A percentile compares a stretch with the other conserved stretches of the same genome.
These are phyloP conservation scores for Lathamus discolor DNA, from an alignment of 2,113 vertebrate genomes.

Conservation along the genomic window DNA sequence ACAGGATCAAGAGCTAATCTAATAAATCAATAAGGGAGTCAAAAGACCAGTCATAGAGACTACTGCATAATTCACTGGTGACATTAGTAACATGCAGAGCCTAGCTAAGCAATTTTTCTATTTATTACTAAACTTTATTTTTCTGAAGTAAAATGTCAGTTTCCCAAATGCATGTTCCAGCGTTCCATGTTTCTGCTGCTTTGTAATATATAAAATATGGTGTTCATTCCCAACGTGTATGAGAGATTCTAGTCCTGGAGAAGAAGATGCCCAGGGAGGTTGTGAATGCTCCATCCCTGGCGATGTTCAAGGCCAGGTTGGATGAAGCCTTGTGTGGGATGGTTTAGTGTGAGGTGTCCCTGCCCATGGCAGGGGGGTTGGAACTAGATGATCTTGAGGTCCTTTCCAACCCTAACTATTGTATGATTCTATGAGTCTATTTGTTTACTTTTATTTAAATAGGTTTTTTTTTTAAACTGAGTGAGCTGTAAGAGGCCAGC, in stretches of 20 bases:
- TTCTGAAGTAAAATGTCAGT: background rate
- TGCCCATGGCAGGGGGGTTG: too few relatives aligned
- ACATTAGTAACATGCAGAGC: background rate
- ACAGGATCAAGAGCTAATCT: slow-evolving; percentile 44
- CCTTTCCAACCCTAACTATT: too few relatives aligned
- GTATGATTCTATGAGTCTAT: too few relatives aligned
- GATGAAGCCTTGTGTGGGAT: too few relatives aligned
- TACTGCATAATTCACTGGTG: slow-evolving; percentile 10
- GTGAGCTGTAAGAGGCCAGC: background rate
- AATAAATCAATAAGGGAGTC: slow-evolving; percentile 42
- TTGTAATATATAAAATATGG: background rate
- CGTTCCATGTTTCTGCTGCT: background rate
- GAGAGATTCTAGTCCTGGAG: background rate
- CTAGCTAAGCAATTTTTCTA: background rate
- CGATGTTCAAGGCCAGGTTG: too few relatives aligned
- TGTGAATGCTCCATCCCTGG: too few relatives aligned
- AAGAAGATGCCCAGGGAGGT: too few relatives aligned
- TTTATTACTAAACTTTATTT: background rate
- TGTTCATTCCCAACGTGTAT: background rate
- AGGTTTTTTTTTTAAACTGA: background rate
- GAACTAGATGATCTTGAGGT: too few relatives aligned
- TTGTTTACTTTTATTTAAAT: background rate
- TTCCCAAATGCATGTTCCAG: background rate
- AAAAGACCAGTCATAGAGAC: slow-evolving; percentile 4
- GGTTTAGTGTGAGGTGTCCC: too few relatives aligned